Percentiles rank a stretch among this genome's conserved stretches.
These are phyloP conservation scores for Collichthys lucidus DNA, from an alignment of 2,113 vertebrate species.

Conservation along the genomic window DNA sequence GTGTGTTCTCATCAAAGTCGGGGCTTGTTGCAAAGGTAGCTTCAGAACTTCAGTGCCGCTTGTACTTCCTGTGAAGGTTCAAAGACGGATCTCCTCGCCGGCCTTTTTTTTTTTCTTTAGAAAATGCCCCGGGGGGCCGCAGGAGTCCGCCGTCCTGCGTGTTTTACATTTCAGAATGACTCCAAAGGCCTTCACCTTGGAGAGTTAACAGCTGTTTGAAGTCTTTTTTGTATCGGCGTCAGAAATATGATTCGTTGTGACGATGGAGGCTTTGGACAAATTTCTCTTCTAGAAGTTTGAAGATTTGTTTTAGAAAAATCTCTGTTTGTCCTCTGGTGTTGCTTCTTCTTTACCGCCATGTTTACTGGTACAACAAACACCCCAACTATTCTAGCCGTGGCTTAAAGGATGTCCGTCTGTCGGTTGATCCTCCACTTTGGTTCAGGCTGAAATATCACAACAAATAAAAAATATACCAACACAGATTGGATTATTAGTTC, in stretches of 20 bases:
- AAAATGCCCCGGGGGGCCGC: conserved; percentile 38
- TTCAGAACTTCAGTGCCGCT: conserved; percentile 58
- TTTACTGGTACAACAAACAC: conserved; percentile 3
- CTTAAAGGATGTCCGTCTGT: not conserved
- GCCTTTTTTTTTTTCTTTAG: conserved; percentile 40
- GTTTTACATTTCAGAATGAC: conserved; percentile 55
- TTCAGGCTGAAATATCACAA: not conserved
- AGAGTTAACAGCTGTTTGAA: conserved; percentile 47
- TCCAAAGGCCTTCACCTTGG: conserved; percentile 44
- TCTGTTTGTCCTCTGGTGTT: not conserved
- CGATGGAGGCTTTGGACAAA: not conserved
- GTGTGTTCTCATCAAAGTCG: conserved; percentile 66
- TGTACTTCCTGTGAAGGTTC: conserved; percentile 66
- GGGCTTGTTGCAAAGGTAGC: conserved; percentile 55
- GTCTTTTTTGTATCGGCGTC: conserved; percentile 18
- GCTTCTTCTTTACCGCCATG: not conserved
- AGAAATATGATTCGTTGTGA: not conserved
- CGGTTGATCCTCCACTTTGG: not conserved
- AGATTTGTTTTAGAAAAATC: not conserved
- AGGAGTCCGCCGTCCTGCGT: conserved; percentile 41
- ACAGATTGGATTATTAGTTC: not conserved
- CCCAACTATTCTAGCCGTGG: not conserved
- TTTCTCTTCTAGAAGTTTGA: not conserved
- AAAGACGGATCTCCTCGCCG: conserved; percentile 61
- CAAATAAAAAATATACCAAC: not conserved